phyloP scores from a whole-genome alignment of 2,888 invertebrate species.

The Melanophora roralis region DNA sequence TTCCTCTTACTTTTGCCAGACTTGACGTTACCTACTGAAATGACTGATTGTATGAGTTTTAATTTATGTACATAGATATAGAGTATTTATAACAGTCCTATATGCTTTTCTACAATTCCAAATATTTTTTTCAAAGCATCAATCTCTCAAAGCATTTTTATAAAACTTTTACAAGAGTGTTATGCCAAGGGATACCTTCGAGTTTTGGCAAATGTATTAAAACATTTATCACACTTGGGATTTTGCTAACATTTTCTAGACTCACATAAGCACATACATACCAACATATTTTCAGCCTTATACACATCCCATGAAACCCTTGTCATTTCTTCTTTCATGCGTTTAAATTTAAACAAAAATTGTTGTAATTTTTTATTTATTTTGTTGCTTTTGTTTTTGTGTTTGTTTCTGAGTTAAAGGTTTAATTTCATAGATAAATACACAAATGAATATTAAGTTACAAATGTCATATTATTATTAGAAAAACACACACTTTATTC shows the following conservation, averaged over 20 bases:
- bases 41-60: conserved; percentile 5
- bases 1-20: neutral
- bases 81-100: conserved; percentile 11
- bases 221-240: neutral
- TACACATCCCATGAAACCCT: too few relatives aligned
- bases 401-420: conserved; percentile 32
- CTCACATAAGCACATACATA: neutral
- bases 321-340: too few relatives aligned
- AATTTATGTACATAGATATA: too few relatives aligned
- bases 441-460: conserved; percentile 41
- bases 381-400: neutral
- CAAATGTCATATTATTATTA: conserved; percentile 43
- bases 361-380: too few relatives aligned
- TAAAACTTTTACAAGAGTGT: conserved; percentile 25
- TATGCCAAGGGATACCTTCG: conserved; percentile 40
- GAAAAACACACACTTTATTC: conserved; percentile 2
- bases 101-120: conserved; percentile 4
- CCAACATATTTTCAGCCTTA: too few relatives aligned
- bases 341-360: neutral
- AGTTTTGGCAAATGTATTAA: neutral
- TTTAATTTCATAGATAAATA: conserved; percentile 54
- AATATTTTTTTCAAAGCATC: conserved; percentile 5
- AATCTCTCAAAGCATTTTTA: conserved; percentile 26
- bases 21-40: conserved; percentile 18
- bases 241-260: neutral